phyloP scores from a whole-genome alignment of 2,797 vertebrate species.

The Percopsis omiscomaycus region DNA sequence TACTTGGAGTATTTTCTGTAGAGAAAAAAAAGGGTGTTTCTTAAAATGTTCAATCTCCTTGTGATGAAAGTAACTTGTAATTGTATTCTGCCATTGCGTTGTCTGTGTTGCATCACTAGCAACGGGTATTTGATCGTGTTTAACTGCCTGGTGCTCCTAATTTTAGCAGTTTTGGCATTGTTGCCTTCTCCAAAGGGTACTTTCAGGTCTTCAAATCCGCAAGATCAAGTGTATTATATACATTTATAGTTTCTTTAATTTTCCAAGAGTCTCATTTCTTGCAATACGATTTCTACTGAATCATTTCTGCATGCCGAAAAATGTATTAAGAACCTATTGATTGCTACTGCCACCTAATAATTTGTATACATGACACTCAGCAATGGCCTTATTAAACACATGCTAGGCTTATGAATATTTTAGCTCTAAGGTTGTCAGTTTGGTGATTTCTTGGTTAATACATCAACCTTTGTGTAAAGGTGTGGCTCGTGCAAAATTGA shows the following conservation, averaged over 20 bases:
- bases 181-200: conserved; percentile 56
- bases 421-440: conserved; percentile 54
- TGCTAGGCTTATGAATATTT: conserved; percentile 35
- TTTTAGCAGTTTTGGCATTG: conserved; percentile 40
- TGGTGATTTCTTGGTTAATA: conserved; percentile 65
- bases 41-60: conserved; percentile 37
- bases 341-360: conserved; percentile 39
- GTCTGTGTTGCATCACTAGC: conserved; percentile 40
- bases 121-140: conserved; percentile 48
- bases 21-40: conserved; percentile 26
- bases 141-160: conserved; percentile 59
- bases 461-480: conserved; percentile 56
- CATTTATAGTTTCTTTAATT: conserved; percentile 35
- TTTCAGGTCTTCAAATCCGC: conserved; percentile 54
- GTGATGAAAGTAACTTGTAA: conserved; percentile 54
- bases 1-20: conserved; percentile 34
- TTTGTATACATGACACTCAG: conserved; percentile 47
- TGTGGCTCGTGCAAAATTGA: conserved; percentile 56
- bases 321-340: conserved; percentile 16
- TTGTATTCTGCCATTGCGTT: conserved; percentile 62
- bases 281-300: conserved; percentile 49
- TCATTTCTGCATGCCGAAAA: conserved; percentile 36
- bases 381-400: conserved; percentile 51
- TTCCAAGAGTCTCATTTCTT: conserved; percentile 50
- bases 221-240: conserved; percentile 34